Percentiles rank a stretch among this genome's conserved stretches.
Evolutionary conservation across 2,888 invertebrate genomes (phyloP).

Genomic region (Tetragnatha montana): DNA sequence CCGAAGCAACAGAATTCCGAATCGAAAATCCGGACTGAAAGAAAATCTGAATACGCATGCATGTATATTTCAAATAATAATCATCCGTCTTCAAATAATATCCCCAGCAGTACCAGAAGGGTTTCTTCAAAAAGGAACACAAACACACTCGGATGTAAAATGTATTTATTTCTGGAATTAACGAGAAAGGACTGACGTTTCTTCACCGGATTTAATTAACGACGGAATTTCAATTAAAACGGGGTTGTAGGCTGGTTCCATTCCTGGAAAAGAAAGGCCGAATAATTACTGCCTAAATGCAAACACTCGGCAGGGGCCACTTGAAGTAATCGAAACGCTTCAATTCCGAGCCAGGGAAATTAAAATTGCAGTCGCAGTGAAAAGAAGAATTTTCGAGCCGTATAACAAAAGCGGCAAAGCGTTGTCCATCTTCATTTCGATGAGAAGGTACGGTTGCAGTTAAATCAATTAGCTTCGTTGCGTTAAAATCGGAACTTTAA

Average conservation of each 20-base stretch:
- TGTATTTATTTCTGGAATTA: not conserved
- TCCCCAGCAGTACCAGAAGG: not conserved
- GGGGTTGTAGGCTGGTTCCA: not conserved
- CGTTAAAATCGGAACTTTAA: too few species aligned
- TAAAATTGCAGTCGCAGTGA: not conserved
- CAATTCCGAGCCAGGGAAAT: constrained; percentile 1
- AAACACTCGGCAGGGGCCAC: not conserved
- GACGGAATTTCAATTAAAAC: constrained; percentile 18
- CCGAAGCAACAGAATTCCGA: not conserved
- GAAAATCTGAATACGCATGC: not conserved
- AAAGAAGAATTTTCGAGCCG: not conserved
- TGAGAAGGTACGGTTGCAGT: not conserved
- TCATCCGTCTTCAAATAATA: not conserved
- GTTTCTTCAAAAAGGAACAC: not conserved
- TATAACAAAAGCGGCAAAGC: not conserved
- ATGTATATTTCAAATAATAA: not conserved
- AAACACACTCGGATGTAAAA: not conserved
- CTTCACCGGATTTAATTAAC: constrained; percentile 10
- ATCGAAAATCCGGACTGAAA: not conserved
- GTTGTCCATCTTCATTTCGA: constrained; percentile 18
- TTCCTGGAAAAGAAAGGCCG: not conserved
- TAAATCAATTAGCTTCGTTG: not conserved
- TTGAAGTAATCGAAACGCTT: not conserved
- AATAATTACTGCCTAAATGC: not conserved
- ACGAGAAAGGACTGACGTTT: not conserved